These are phyloP conservation scores for Horisme vitalbata DNA, from an alignment of 2,888 invertebrate genomes.

Conservation along the genomic window DNA sequence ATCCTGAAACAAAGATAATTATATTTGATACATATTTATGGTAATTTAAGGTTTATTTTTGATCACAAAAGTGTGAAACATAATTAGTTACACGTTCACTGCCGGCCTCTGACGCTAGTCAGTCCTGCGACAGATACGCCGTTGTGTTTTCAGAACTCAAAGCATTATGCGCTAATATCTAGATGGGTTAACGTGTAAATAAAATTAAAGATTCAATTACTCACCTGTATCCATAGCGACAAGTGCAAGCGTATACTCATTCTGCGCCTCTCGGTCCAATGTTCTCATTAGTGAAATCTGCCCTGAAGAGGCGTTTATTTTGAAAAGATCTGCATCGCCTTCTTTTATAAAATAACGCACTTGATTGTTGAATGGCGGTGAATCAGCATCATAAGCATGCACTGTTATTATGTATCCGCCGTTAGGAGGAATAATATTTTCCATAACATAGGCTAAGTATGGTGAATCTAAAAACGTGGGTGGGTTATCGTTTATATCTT, in stretches of 20 bases:
- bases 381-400: slow-evolving; percentile 95
- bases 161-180: too few relatives aligned
- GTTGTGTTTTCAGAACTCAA: too few relatives aligned
- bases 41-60: too few relatives aligned
- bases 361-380: slow-evolving; percentile 93
- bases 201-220: slow-evolving; percentile 42
- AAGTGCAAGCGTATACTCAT: slow-evolving; percentile 92
- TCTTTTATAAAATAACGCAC: slow-evolving; percentile 97
- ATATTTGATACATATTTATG: background rate
- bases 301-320: slow-evolving; percentile 95
- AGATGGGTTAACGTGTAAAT: too few relatives aligned
- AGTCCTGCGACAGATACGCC: too few relatives aligned
- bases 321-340: slow-evolving; percentile 95
- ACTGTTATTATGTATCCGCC: slow-evolving; percentile 92
- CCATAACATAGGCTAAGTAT: slow-evolving; percentile 96
- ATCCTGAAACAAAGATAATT: slow-evolving; percentile 84
- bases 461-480: slow-evolving; percentile 97
- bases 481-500: slow-evolving; percentile 96
- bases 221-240: slow-evolving; percentile 97
- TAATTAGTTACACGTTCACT: too few relatives aligned
- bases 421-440: slow-evolving; percentile 92
- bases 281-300: slow-evolving; percentile 93
- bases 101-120: too few relatives aligned
- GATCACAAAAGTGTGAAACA: too few relatives aligned
- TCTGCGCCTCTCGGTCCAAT: slow-evolving; percentile 92